phyloP scores from a whole-genome alignment of 1,140 invertebrate species.

The Drosophila erecta region DNA sequence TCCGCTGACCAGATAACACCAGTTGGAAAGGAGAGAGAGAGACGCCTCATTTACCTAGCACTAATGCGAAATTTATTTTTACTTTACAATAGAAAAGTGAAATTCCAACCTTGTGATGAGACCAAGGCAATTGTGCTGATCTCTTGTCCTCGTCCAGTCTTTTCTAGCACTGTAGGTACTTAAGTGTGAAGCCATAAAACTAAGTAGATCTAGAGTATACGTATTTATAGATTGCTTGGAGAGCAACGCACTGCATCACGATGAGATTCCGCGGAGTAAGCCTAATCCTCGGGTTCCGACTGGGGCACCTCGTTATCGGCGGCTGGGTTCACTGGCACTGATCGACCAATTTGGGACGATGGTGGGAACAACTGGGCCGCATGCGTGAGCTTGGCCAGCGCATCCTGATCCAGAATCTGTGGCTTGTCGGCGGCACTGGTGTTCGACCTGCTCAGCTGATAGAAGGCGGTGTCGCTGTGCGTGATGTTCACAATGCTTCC shows the following conservation, averaged over 20 bases:
- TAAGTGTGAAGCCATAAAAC: constrained; percentile 34
- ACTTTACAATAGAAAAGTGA: constrained; percentile 62
- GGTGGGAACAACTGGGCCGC: constrained; percentile 68
- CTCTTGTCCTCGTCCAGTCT: constrained; percentile 68
- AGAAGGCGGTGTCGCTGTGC: constrained; percentile 82
- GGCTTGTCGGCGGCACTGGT: constrained; percentile 64
- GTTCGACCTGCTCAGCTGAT: constrained; percentile 75
- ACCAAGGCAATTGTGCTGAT: constrained; percentile 52
- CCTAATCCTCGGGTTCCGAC: constrained; percentile 31
- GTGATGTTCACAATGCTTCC: constrained; percentile 84
- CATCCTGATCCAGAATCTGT: constrained; percentile 61
- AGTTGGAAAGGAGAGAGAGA: constrained; percentile 10
- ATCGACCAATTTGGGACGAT: constrained; percentile 16
- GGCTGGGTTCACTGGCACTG: constrained; percentile 29
- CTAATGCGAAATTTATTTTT: constrained; percentile 69
- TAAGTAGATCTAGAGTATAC: constrained; percentile 34
- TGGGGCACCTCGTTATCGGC: constrained; percentile 51
- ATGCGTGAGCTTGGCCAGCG: constrained; percentile 66
- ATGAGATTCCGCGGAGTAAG: constrained; percentile 8
- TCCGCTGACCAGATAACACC: constrained; percentile 30
- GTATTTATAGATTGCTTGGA: constrained; percentile 22
- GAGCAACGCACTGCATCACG: constrained; percentile 73
- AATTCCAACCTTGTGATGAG: constrained; percentile 62
- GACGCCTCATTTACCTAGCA: constrained; percentile 50
- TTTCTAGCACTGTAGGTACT: constrained; percentile 68